These are phyloP conservation scores for Drosophila biarmipes DNA, from an alignment of 1,140 invertebrate genomes.

Conservation along the genomic window DNA sequence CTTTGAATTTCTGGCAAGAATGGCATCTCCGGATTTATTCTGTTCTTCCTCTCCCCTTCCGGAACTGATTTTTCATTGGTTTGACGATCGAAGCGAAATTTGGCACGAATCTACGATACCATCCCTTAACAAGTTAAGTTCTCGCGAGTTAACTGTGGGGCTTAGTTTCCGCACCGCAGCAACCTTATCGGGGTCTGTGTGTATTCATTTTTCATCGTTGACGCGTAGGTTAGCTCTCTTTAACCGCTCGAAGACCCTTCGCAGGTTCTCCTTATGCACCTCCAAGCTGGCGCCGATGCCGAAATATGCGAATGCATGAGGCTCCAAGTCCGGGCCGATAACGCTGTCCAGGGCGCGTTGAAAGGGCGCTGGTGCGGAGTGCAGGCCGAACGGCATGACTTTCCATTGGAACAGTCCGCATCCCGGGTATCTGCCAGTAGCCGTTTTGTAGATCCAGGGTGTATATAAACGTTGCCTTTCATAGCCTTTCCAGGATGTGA, in stretches of 20 bases:
- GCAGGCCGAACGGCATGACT: background rate
- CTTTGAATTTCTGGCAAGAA: background rate
- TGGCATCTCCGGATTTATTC: no score
- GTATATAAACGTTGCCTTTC: background rate
- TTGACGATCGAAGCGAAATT: no score
- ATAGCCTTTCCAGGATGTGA: background rate
- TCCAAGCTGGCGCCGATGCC: background rate
- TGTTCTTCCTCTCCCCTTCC: no score
- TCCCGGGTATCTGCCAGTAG: background rate
- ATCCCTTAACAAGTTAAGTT: no score
- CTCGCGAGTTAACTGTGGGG: no score
- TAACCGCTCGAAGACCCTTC: background rate
- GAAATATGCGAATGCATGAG: background rate
- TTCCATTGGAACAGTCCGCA: background rate
- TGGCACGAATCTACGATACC: no score
- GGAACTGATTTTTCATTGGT: no score
- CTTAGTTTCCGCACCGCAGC: no score
- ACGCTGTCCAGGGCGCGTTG: background rate
- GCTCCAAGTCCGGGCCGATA: background rate
- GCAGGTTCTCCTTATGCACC: background rate
- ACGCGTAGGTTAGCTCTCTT: background rate
- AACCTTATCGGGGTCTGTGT: no score
- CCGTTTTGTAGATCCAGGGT: background rate
- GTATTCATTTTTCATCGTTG: no score
- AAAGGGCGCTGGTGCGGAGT: background rate